Base-by-base conservation (phyloP, 2,113 vertebrate genomes). In the Microtus montanus region DNA sequence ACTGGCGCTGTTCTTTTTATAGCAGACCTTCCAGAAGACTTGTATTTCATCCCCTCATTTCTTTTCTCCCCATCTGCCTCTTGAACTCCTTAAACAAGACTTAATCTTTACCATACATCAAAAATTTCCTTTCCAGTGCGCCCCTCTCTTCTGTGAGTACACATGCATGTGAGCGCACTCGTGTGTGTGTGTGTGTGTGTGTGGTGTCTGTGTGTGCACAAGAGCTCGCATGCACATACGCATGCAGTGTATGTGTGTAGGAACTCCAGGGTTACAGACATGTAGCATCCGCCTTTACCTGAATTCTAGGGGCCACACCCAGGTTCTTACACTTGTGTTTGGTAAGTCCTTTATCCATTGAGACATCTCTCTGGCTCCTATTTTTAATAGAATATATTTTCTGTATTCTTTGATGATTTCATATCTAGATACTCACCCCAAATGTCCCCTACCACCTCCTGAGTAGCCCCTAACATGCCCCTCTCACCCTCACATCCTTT, bases 11-110 rank as follows among this genome's bases (percentile, higher is more conserved):
- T 89, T n/a, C 74, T 93, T 93, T 82, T 84, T 93, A 86, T 33
- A 92, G 82, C 28, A 95, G 38, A 96, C 66, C 64, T 38, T 92
- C 91, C 24, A 38, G 71, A 93, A 95, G 79, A 92, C 30, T 94
- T 94, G 8, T 66, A 90, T 90, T 91, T 93, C 41, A 58, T 58
- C 93, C 52, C 78, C 35, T 80, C 5, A 1, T 63, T 92, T 74
- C 22, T 64, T 64, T 95, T 92, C 35, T 41, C 90, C 44, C 77
- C 58, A 24, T 47, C 5, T 58, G 92, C n/a, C 13, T 84, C 52
- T 71, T 70, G 26, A 92, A 77, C 3, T 63, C 73, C 38, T 87
- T 82, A 93, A 75, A 77, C 12, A 19, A 89, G 84, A 52, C 35
- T 70, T 94, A 58, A 80, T 83, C 28, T 52, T 35, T 0, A 78